A percentile compares a stretch with the other conserved stretches of the same genome.
These are phyloP conservation scores for Scaptomyza caliginosa DNA, from an alignment of 2,888 invertebrate genomes.

Conservation along the genomic window DNA sequence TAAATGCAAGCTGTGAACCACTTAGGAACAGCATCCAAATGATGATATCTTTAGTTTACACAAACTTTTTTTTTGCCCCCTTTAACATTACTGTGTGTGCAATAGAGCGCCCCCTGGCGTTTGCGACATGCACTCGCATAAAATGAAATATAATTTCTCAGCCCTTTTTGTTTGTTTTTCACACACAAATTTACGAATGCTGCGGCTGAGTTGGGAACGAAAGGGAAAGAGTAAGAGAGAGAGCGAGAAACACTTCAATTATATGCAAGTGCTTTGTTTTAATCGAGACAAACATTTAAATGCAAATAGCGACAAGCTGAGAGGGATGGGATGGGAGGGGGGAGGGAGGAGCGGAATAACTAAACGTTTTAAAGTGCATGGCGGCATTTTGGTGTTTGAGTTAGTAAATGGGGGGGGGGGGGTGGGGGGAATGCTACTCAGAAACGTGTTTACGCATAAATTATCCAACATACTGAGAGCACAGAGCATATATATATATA, in stretches of 20 bases:
- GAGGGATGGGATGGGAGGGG: too few species aligned
- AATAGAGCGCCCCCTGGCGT: conserved; percentile 52
- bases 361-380: conserved; percentile 18
- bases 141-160: conserved; percentile 55
- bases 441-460: conserved; percentile 72
- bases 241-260: conserved; percentile 66
- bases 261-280: conserved; percentile 72
- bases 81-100: conserved; percentile 5
- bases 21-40: conserved; percentile 2
- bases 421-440: conserved; percentile 8
- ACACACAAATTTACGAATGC: conserved; percentile 46
- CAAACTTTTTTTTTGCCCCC: conserved; percentile 27
- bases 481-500: background rate
- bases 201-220: background rate
- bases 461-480: conserved; percentile 32
- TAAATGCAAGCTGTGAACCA: conserved; percentile 21
- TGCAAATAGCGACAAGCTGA: conserved; percentile 57
- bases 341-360: background rate
- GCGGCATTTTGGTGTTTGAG: conserved; percentile 10
- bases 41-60: conserved; percentile 5
- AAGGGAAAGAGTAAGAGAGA: background rate
- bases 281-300: conserved; percentile 68
- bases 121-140: conserved; percentile 61
- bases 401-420: conserved; percentile 1
- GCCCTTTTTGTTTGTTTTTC: conserved; percentile 33